Evolutionary conservation across 2,888 invertebrate species (phyloP).

Genomic region (Sericinus montela): DNA sequence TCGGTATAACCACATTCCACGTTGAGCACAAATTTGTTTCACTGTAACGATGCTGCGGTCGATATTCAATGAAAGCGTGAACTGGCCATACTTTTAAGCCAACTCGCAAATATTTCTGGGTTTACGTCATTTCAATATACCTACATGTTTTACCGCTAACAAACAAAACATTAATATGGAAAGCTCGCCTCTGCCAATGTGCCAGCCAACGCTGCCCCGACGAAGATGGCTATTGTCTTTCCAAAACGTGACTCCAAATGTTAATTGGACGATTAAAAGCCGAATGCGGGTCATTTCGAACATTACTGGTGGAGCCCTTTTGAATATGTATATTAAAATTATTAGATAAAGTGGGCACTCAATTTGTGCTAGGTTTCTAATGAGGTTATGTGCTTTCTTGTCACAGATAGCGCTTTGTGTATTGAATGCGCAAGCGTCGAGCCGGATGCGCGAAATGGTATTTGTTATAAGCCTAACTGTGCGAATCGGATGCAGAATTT

Average conservation of each 20-base stretch:
- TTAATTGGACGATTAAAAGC: slow-evolving; percentile 78
- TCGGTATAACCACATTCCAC: too few relatives aligned
- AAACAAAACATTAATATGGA: slow-evolving; percentile 79
- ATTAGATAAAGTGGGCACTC: slow-evolving; percentile 65
- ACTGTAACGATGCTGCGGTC: background rate
- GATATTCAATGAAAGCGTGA: slow-evolving; percentile 12
- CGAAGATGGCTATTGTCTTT: slow-evolving; percentile 78
- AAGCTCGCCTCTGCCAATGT: slow-evolving; percentile 71
- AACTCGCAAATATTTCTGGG: slow-evolving; percentile 54
- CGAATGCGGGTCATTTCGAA: slow-evolving; percentile 77
- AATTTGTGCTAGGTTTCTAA: slow-evolving; percentile 77
- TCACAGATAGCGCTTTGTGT: slow-evolving; percentile 68
- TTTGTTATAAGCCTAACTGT: slow-evolving; percentile 64
- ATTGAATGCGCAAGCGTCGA: slow-evolving; percentile 68
- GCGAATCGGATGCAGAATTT: slow-evolving; percentile 57
- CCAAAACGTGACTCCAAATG: slow-evolving; percentile 76
- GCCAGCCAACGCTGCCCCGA: slow-evolving; percentile 73
- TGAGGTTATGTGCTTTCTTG: slow-evolving; percentile 79
- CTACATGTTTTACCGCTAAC: slow-evolving; percentile 77
- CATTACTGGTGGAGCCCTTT: slow-evolving; percentile 73
- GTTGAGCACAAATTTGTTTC: too few relatives aligned
- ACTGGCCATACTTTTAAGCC: slow-evolving; percentile 22
- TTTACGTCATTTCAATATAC: slow-evolving; percentile 58
- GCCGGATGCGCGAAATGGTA: slow-evolving; percentile 76
- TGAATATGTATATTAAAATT: slow-evolving; percentile 79